These are phyloP conservation scores for Scaptomyza flava DNA, from an alignment of 2,888 invertebrate genomes.

Conservation along the genomic window DNA sequence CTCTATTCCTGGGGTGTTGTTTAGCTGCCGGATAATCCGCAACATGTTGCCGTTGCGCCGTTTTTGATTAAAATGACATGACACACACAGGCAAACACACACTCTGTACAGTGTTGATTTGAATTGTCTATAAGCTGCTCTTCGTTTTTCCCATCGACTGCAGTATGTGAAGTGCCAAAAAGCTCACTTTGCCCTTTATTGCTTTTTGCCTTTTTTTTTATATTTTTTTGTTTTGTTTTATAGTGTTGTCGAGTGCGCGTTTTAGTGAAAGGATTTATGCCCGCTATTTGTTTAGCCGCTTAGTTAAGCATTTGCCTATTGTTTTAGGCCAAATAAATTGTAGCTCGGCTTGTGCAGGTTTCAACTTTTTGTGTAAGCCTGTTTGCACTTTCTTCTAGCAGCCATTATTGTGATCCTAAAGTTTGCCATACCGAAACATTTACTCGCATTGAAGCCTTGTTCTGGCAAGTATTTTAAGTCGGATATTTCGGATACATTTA, in stretches of 20 bases:
- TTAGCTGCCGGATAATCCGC: conserved; percentile 81
- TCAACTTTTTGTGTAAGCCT: conserved; percentile 47
- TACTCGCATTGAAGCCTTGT: neutral
- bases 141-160: conserved; percentile 41
- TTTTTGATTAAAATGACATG: conserved; percentile 71
- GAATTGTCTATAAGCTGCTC: conserved; percentile 71
- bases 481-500: neutral
- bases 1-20: conserved; percentile 60
- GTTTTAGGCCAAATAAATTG: conserved; percentile 57
- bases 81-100: conserved; percentile 27
- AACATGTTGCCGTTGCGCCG: conserved; percentile 65
- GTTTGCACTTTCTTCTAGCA: conserved; percentile 12
- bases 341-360: conserved; percentile 30
- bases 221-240: conserved; percentile 27
- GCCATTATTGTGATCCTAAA: conserved; percentile 18
- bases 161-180: conserved; percentile 76
- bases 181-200: conserved; percentile 61
- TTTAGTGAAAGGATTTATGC: conserved; percentile 74
- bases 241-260: conserved; percentile 62
- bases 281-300: conserved; percentile 74
- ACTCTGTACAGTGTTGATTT: conserved; percentile 42
- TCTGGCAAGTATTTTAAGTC: neutral
- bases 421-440: neutral
- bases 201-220: conserved; percentile 8
- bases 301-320: conserved; percentile 67